phyloP scores from a whole-genome alignment of 2,797 vertebrate species.

The Ara ararauna region DNA sequence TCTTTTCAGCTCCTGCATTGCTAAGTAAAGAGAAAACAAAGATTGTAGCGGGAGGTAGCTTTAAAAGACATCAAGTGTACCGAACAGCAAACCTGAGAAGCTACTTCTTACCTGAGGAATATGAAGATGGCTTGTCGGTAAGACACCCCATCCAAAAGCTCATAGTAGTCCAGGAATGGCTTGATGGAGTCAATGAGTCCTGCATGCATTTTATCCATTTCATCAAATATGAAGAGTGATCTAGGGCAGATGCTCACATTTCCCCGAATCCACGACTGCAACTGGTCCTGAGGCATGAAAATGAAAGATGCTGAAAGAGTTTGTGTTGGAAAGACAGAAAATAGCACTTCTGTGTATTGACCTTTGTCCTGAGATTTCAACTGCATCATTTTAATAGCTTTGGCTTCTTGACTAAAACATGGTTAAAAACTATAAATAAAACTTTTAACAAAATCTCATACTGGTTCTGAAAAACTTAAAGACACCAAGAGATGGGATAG shows the following conservation, averaged over 20 bases:
- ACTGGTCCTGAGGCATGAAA: conserved; percentile 80
- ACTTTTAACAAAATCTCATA: background rate
- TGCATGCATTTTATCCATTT: conserved; percentile 96
- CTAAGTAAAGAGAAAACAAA: conserved; percentile 68
- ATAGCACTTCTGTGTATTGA: background rate
- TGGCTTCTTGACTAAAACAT: background rate
- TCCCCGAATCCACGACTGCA: conserved; percentile 90
- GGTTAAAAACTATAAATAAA: background rate
- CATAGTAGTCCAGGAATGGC: conserved; percentile 92
- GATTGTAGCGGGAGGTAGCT: background rate
- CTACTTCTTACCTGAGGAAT: conserved; percentile 87
- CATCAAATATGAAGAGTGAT: conserved; percentile 96
- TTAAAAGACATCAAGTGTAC: background rate
- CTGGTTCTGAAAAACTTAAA: background rate
- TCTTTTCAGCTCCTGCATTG: conserved; percentile 91
- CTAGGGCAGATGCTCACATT: conserved; percentile 87
- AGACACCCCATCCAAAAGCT: conserved; percentile 88
- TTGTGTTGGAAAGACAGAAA: background rate
- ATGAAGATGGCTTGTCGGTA: conserved; percentile 93
- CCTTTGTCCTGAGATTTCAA: background rate
- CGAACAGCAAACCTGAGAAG: background rate
- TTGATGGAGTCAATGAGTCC: conserved; percentile 95
- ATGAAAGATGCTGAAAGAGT: background rate
- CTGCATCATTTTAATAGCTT: background rate
- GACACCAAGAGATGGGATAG: background rate